phyloP scores from a whole-genome alignment of 2,888 invertebrate species.

The Priocnemis perturbator region DNA sequence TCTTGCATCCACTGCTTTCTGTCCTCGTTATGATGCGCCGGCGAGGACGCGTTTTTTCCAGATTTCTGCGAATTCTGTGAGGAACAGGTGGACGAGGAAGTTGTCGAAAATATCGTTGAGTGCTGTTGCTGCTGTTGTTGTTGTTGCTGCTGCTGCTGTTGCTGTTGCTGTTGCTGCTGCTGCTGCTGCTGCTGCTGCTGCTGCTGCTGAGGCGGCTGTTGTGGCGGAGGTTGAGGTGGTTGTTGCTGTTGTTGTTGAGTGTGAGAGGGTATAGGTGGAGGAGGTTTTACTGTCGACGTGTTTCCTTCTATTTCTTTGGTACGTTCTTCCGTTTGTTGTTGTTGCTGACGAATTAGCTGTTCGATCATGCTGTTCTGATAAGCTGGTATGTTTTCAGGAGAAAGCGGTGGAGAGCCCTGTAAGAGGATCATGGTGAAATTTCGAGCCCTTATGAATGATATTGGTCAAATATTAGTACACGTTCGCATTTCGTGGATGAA shows the following conservation, averaged over 20 bases:
- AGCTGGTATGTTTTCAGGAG: slow-evolving; percentile 70
- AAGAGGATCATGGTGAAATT: neutral
- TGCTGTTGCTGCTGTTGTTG: slow-evolving; percentile 26
- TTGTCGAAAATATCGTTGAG: slow-evolving; percentile 38
- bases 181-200: slow-evolving; percentile 34
- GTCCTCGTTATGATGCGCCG: slow-evolving; percentile 62
- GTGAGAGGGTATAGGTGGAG: slow-evolving; percentile 73
- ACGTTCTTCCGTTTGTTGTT: slow-evolving; percentile 61
- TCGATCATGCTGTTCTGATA: slow-evolving; percentile 77
- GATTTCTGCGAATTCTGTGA: slow-evolving; percentile 60
- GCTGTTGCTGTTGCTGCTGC: slow-evolving; percentile 27
- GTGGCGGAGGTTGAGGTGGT: slow-evolving; percentile 26
- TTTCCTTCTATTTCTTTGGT: slow-evolving; percentile 65
- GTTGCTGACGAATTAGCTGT: slow-evolving; percentile 71
- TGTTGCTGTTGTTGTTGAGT: slow-evolving; percentile 43
- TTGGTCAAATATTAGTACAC: neutral
- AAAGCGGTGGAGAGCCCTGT: slow-evolving; percentile 64
- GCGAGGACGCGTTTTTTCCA: slow-evolving; percentile 52
- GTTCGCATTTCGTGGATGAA: neutral
- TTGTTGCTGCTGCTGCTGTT: slow-evolving; percentile 29
- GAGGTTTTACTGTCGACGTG: slow-evolving; percentile 48
- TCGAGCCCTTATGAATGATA: neutral
- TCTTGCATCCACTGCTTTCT: slow-evolving; percentile 66
- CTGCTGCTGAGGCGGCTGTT: slow-evolving; percentile 31
- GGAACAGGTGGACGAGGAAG: slow-evolving; percentile 58